Evolutionary conservation across 2,888 invertebrate genomes (phyloP), one percentile per base, ranked within the genome.

Genomic region (Argyresthia goedartella): DNA sequence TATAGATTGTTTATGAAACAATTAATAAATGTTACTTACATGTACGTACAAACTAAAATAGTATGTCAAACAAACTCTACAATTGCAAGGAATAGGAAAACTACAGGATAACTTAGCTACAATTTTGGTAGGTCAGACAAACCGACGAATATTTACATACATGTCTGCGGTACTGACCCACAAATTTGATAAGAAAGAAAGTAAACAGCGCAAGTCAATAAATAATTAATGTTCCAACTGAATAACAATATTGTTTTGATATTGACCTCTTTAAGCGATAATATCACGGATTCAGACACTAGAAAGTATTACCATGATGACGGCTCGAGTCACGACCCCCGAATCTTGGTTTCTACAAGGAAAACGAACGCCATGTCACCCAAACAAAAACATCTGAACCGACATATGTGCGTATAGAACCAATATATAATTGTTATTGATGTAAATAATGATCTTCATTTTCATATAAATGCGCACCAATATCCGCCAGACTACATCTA

Each of bases 131-230:
- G 36, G 48, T 14, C 15, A 36, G 4, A 36, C 36, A n/a, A 48
- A 11, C 48, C 36, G 48, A 15, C 36, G 48, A 15, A n/a, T 49
- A 49, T 42, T 49, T 16, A 49, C 41, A 39, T 16, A 49, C 41
- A 39, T 49, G 8, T 8, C 8, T 15, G n/a, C n/a, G n/a, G n/a
- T n/a, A 44, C 67, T 81, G 76, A 81, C 81, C 82, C 66, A 81
- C 63, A 77, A 78, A 71, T 59, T 56, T 56, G 81, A 78, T 84
- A 82, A 73, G 70, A 64, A 73, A 69, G 80, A 81, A 82, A 81
- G 78, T 78, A 81, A 81, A 85, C 71, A 74, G 60, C 62, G 64
- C 63, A 60, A 69, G 60, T 60, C 65, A 71, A 81, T 77, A 71
- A 76, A 80, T 82, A 71, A 80, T 76, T 73, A 69, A 78, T 43